Evolutionary conservation across 2,888 invertebrate species (phyloP), one percentile per base, ranked within the genome.

Genomic region (Drosophila macrospina): DNA sequence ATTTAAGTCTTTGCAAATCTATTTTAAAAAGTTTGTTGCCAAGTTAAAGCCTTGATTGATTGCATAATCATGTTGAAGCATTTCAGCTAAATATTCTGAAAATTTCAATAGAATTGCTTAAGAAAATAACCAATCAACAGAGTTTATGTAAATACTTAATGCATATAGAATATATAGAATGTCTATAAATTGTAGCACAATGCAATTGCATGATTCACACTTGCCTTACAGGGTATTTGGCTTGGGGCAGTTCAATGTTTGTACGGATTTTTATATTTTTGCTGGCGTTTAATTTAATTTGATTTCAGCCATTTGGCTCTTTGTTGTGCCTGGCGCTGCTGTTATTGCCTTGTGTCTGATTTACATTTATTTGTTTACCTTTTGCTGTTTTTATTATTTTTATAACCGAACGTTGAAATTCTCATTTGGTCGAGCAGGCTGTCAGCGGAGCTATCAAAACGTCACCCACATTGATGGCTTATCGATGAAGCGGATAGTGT

Each of bases 281-380:
- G 32, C 5, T 42, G 28, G 8, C 44, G 42, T 47, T 71, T 60
- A 50, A 71, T 64, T 80, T 69, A 72, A 75, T 70, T 83, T 69
- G 69, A 69, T 75, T 78, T 64, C 44, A 15, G 6, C 10, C 24
- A 32, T 57, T 42, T 32, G 50, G 48, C 16, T 34, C 37, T 36
- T 54, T 52, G 28, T 51, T 56, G 42, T 28, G 20, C 16, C 56
- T 48, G 28, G 13, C 45, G 48, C 26, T 42, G 39, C 36, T 64
- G 48, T 60, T 60, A 15, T 42, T 66, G 47, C 45, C 34, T 42
- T 39, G 45, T 54, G 51, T 51, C 65, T 54, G 72, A 76, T 72
- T 76, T 76, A 64, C 72, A 80, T 83, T 76, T 62, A 69, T 76
- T 86, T 86, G 82, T 78, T 82, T 82, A 86, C 86, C 66, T 80